These are phyloP conservation scores for Rhinoptilus africanus DNA, from an alignment of 2,113 vertebrate genomes.

Conservation along the genomic window DNA sequence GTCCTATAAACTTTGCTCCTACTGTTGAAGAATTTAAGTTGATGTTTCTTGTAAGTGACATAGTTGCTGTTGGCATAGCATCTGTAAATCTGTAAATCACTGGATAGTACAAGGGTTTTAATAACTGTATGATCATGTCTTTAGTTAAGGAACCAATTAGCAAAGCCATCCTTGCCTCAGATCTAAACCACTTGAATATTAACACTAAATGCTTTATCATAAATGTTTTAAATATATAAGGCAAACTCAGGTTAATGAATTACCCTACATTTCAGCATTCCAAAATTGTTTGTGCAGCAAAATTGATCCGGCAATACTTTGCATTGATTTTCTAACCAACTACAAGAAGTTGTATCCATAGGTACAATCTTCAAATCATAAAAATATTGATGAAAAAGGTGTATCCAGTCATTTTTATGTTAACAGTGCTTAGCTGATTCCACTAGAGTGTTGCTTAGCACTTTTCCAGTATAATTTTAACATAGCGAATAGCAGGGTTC, in stretches of 20 bases:
- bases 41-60: not conserved
- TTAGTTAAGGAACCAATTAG: not conserved
- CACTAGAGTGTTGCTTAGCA: not conserved
- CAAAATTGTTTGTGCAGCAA: constrained; percentile 10
- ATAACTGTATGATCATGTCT: not conserved
- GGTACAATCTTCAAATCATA: not conserved
- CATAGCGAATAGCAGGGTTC: not conserved
- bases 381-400: constrained; percentile 1
- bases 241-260: constrained; percentile 21
- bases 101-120: not conserved
- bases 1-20: not conserved
- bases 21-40: not conserved
- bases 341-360: constrained; percentile 1
- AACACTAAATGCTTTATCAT: constrained; percentile 24
- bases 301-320: constrained; percentile 16
- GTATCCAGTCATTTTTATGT: not conserved
- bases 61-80: not conserved
- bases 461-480: not conserved
- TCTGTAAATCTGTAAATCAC: not conserved
- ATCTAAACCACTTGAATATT: constrained; percentile 31
- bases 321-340: constrained; percentile 30
- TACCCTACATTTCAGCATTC: not conserved
- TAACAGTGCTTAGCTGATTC: not conserved
- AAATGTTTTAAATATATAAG: constrained; percentile 53
- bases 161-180: not conserved